Evolutionary conservation across 2,888 invertebrate genomes (phyloP).

Genomic region (Melanotus villosus): DNA sequence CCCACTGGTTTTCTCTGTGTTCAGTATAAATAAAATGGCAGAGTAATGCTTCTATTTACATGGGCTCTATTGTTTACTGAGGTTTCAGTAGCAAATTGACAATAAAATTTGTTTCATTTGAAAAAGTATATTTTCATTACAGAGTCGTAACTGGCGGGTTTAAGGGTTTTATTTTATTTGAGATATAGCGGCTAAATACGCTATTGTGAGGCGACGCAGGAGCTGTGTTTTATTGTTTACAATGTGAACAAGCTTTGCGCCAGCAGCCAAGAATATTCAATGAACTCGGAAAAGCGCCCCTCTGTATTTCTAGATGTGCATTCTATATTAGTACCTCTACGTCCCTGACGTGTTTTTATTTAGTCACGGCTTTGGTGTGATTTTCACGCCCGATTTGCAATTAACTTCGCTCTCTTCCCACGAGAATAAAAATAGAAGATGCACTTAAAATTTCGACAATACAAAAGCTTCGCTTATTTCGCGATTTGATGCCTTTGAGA

Average conservation of each 20-base stretch:
- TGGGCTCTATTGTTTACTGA: conserved; percentile 30
- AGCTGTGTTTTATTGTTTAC: conserved; percentile 26
- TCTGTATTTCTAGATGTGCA: conserved; percentile 14
- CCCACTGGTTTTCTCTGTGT: conserved; percentile 31
- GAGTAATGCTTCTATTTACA: conserved; percentile 35
- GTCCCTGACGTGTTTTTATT: conserved; percentile 13
- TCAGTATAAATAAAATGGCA: conserved; percentile 38
- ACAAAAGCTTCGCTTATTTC: too few species aligned
- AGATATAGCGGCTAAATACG: conserved; percentile 23
- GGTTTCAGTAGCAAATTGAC: conserved; percentile 27
- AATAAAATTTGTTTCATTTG: conserved; percentile 46
- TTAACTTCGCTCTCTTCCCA: background rate
- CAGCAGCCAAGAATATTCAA: conserved; percentile 23
- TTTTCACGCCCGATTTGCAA: conserved; percentile 5
- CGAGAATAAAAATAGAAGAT: background rate
- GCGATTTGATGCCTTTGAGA: too few species aligned
- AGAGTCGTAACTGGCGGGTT: conserved; percentile 22
- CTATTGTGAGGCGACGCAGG: conserved; percentile 17
- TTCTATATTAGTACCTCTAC: conserved; percentile 1
- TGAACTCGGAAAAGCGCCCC: conserved; percentile 19
- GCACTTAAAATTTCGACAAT: too few species aligned
- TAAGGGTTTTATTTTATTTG: conserved; percentile 27
- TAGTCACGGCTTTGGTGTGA: background rate
- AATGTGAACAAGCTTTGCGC: conserved; percentile 25
- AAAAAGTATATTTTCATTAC: conserved; percentile 46